Conservation (phyloP, 64 coral and sea anemone species). For the Pachyseris speciosa region DNA sequence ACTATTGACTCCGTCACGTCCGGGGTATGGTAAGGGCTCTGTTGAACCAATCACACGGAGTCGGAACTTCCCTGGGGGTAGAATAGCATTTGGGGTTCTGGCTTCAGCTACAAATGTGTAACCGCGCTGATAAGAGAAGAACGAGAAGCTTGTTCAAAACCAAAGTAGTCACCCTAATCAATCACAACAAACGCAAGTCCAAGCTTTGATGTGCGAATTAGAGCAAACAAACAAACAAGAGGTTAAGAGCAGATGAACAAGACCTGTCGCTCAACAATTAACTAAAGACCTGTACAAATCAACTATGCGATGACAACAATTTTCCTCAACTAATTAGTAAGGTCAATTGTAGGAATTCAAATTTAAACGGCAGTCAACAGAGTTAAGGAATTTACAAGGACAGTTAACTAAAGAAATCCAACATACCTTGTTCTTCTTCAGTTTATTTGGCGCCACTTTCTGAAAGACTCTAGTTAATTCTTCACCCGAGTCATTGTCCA, state of each 20-base stretch:
- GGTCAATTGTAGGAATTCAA: no score
- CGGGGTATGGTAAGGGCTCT: constrained; percentile 92
- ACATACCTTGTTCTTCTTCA: constrained; percentile 98
- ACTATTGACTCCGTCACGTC: constrained; percentile 90
- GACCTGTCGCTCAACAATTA: no score
- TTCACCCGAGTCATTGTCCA: constrained; percentile 92
- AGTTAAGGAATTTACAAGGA: no score
- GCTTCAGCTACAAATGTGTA: constrained; percentile 98
- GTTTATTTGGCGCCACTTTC: constrained; percentile 86
- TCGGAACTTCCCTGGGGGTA: constrained; percentile 90
- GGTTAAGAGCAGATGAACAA: no score
- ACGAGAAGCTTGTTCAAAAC: not conserved
- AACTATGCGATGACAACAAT: no score
- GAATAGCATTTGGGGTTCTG: constrained; percentile 77
- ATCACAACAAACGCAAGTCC: no score
- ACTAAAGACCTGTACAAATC: no score
- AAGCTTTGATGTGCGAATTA: no score
- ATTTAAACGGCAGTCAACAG: no score
- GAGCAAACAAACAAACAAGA: no score
- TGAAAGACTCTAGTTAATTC: constrained; percentile 92
- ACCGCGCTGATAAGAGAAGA: constrained; percentile 72
- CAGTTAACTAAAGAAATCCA: not conserved
- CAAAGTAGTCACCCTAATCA: not conserved
- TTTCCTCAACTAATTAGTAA: no score
- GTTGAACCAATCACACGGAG: constrained; percentile 97